Evolutionary conservation across 2,888 invertebrate species (phyloP).

Genomic region (Drosophila emarginata): DNA sequence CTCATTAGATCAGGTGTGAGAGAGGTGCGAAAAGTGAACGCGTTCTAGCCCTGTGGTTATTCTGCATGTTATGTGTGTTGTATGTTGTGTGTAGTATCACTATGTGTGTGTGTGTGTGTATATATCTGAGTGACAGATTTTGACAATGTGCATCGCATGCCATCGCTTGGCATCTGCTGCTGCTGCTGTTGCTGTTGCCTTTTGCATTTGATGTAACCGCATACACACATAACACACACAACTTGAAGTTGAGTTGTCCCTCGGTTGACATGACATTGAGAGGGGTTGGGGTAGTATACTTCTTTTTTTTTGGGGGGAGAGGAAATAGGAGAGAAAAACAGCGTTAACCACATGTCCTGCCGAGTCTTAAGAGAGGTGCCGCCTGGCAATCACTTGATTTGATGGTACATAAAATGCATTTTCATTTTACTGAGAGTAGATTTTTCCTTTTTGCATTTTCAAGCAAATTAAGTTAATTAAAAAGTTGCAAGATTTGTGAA

Average conservation of each 20-base stretch:
- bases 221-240: slow-evolving; percentile 28
- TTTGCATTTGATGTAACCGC: slow-evolving; percentile 21
- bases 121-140: slow-evolving; percentile 56
- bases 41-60: slow-evolving; percentile 14
- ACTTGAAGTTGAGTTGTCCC: slow-evolving; percentile 32
- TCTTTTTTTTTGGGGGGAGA: not conserved
- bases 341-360: slow-evolving; percentile 57
- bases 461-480: slow-evolving; percentile 63
- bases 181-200: slow-evolving; percentile 6
- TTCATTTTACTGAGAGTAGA: slow-evolving; percentile 21
- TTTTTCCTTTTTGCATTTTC: slow-evolving; percentile 35
- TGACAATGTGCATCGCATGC: slow-evolving; percentile 56
- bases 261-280: slow-evolving; percentile 47
- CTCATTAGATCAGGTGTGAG: slow-evolving; percentile 44
- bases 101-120: slow-evolving; percentile 16
- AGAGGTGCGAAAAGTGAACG: slow-evolving; percentile 28
- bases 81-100: not conserved
- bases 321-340: slow-evolving; percentile 38
- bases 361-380: slow-evolving; percentile 38
- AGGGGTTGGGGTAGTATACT: not conserved
- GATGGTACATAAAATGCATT: slow-evolving; percentile 49
- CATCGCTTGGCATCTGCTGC: slow-evolving; percentile 48
- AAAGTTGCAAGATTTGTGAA: slow-evolving; percentile 63
- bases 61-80: not conserved
- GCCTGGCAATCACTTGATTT: slow-evolving; percentile 49